Evolutionary conservation across 2,797 vertebrate species (phyloP).

Genomic region (Parotocinclus haroldoi): DNA sequence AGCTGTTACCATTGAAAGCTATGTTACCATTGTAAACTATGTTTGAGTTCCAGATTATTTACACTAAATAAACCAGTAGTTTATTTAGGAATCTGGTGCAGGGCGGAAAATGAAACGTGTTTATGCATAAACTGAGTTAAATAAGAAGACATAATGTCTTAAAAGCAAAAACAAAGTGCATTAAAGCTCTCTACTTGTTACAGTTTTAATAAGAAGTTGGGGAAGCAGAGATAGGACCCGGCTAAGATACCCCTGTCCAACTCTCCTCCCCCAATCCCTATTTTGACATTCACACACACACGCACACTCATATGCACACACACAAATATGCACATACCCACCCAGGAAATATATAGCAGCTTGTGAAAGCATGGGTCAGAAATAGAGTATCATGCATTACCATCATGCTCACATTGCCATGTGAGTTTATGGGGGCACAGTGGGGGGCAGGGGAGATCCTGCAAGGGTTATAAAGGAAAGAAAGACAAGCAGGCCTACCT

Average conservation of each 20-base stretch:
- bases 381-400: constrained; percentile 51
- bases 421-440: neutral
- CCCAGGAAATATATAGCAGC: constrained; percentile 61
- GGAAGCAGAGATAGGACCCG: too few relatives aligned
- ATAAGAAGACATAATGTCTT: too few relatives aligned
- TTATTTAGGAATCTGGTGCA: too few relatives aligned
- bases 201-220: too few relatives aligned
- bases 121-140: too few relatives aligned
- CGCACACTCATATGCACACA: constrained; percentile 49
- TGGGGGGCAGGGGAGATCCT: neutral
- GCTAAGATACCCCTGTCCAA: constrained; percentile 3
- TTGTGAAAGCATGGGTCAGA: constrained; percentile 57
- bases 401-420: constrained; percentile 2
- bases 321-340: constrained; percentile 48
- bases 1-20: too few relatives aligned
- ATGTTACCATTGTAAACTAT: too few relatives aligned
- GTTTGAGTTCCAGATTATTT: too few relatives aligned
- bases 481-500: constrained; percentile 49
- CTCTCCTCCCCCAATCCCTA: constrained; percentile 56
- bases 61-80: too few relatives aligned
- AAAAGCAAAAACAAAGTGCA: too few relatives aligned
- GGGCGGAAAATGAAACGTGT: too few relatives aligned
- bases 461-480: neutral
- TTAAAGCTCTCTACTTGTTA: too few relatives aligned
- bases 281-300: constrained; percentile 64